These are phyloP conservation scores for Vipera ursinii DNA, from an alignment of 2,797 vertebrate species.

Conservation along the genomic window DNA sequence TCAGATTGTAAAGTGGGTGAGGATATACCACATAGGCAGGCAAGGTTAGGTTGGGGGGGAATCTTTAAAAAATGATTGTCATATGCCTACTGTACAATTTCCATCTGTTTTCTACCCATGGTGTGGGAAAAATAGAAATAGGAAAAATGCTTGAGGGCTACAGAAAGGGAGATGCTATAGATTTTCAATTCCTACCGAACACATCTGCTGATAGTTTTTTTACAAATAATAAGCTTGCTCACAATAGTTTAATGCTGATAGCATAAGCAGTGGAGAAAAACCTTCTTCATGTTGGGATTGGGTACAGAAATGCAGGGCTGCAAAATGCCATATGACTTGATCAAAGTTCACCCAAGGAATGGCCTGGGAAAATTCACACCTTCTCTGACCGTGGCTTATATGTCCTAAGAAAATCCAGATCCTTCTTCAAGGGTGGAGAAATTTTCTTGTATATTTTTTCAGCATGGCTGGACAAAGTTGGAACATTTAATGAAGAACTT, in stretches of 20 bases:
- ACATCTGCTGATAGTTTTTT: not conserved
- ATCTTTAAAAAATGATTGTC: not conserved
- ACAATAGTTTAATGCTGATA: not conserved
- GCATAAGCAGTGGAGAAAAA: conserved; percentile 5
- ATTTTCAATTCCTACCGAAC: not conserved
- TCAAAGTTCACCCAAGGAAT: not conserved
- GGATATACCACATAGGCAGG: not conserved
- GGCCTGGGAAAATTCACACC: not conserved
- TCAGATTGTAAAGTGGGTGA: not conserved
- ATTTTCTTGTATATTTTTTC: not conserved
- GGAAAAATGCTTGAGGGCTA: not conserved
- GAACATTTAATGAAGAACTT: conserved; percentile 36
- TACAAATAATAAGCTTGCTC: conserved; percentile 16
- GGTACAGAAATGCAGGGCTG: not conserved
- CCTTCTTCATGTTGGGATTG: conserved; percentile 9
- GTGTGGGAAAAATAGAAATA: not conserved
- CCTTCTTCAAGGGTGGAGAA: not conserved
- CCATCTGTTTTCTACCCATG: not conserved
- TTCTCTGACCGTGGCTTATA: not conserved
- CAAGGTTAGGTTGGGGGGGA: not conserved
- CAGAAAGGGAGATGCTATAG: not conserved
- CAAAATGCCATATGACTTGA: not conserved
- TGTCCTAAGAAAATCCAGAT: not conserved
- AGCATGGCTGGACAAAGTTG: conserved; percentile 11
- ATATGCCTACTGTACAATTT: not conserved